Conservation (phyloP, 1,140 invertebrate species). For the Penaeus vannamei region DNA sequence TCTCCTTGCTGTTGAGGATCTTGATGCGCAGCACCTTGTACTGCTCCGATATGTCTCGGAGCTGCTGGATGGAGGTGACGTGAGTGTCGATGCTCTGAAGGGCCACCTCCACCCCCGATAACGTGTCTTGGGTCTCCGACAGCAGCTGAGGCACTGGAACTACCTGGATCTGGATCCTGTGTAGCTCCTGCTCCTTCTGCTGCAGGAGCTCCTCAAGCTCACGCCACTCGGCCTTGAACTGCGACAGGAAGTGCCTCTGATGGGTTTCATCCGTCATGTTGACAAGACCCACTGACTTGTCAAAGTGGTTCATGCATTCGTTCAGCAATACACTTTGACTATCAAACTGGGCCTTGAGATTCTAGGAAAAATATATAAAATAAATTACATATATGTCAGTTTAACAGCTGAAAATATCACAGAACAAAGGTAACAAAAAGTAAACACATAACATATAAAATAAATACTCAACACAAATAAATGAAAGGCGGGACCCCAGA, state of each 20-base stretch:
- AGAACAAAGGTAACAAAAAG: neutral
- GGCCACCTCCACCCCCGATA: slow-evolving; percentile 61
- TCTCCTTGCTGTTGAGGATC: slow-evolving; percentile 65
- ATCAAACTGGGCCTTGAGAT: slow-evolving; percentile 89
- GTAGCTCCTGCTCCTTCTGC: slow-evolving; percentile 64
- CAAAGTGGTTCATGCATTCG: slow-evolving; percentile 81
- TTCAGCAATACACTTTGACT: slow-evolving; percentile 84
- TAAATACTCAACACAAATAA: slow-evolving; percentile 5
- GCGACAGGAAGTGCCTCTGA: slow-evolving; percentile 82
- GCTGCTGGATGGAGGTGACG: slow-evolving; percentile 65
- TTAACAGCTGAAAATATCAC: neutral
- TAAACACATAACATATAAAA: neutral
- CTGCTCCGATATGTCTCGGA: slow-evolving; percentile 64
- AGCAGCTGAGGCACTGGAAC: slow-evolving; percentile 66
- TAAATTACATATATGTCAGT: slow-evolving; percentile 39
- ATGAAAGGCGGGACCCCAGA: no score
- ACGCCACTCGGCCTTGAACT: slow-evolving; percentile 84
- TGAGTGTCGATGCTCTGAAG: slow-evolving; percentile 66
- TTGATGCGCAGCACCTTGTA: slow-evolving; percentile 67
- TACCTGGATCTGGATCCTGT: slow-evolving; percentile 61
- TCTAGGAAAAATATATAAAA: slow-evolving; percentile 73
- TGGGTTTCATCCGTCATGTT: slow-evolving; percentile 85
- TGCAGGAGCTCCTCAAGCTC: slow-evolving; percentile 72
- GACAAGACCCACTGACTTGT: slow-evolving; percentile 83
- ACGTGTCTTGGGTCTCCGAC: slow-evolving; percentile 63